Base-by-base conservation (phyloP, 2,888 invertebrate species). In the Protodeltote pygarga region DNA sequence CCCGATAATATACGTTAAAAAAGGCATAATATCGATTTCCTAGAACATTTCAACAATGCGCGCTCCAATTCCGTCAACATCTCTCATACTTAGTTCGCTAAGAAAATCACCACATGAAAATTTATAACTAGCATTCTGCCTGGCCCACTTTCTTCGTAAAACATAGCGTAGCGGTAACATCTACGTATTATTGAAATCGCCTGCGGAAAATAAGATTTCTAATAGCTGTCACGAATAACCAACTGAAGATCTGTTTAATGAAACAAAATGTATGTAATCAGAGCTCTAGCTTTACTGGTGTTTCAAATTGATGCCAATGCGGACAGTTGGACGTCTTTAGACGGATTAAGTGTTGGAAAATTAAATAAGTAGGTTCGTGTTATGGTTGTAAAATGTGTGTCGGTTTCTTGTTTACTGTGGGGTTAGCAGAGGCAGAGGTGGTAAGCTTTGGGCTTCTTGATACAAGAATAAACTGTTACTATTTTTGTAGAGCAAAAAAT, bases 201-300 rank as follows among this genome's bases (percentile, higher is more conserved):
- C 73, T 15, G 73, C 67, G 71, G 75, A 74, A 73, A 75, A 71
- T 69, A 55, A 50, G 61, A 68, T 74, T 77, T 76, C 73, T 71
- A 71, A 58, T 58, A 52, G 38, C 52, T 58, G 63, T 66, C 54
- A 52, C 51, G 9, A 15, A 6, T 3, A 35, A 23, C 31, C 14
- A 16, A 14, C 6, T n/a, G 3, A 35, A 52, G 50, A 50, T 4
- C 58, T 29, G 2, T 39, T 3, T 3, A 0, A 2, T 1, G 0
- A 0, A 23, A 41, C 9, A 17, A 49, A 48, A 38, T 54, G 33
- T 34, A 33, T 0, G 21, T 10, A n/a, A 35, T 45, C 16, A 19
- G 14, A 9, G 44, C 5, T 52, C 64, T 46, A 11, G 20, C 28
- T 29, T 46, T 8, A 24, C 1, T 63, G 42, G 59, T 10, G 2